These are phyloP conservation scores for Orientallactaga sibirica DNA, from an alignment of 2,797 vertebrate genomes.

Conservation along the genomic window DNA sequence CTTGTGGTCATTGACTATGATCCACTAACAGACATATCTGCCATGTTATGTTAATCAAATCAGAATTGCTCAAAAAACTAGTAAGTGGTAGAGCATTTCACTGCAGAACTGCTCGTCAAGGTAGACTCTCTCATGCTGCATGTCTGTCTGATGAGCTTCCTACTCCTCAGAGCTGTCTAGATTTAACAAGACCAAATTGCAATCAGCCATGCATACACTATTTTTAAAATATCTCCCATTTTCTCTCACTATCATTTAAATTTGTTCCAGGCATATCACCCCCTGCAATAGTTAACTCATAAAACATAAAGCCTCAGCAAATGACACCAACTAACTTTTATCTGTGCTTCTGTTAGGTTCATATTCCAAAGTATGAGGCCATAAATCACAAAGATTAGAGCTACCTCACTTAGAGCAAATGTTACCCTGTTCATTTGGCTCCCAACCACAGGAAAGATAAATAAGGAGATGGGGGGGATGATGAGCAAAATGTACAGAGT, in stretches of 20 bases:
- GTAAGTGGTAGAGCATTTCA: no score
- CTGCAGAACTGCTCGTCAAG: not conserved
- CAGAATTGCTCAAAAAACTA: not conserved
- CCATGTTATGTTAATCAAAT: constrained; percentile 3
- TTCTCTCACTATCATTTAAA: constrained; percentile 77
- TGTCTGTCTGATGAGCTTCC: not conserved
- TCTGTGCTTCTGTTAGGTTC: constrained; percentile 80
- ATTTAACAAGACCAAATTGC: constrained; percentile 42
- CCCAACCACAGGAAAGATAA: constrained; percentile 62
- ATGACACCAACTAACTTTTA: constrained; percentile 80
- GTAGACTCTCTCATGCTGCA: not conserved
- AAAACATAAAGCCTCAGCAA: constrained; percentile 79
- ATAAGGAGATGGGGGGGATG: constrained; percentile 53
- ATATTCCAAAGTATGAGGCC: constrained; percentile 78
- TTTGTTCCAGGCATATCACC: constrained; percentile 76
- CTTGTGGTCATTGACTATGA: not conserved
- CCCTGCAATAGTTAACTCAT: constrained; percentile 77
- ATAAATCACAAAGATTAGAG: constrained; percentile 83
- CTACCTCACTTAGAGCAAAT: constrained; percentile 79
- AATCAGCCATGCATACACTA: constrained; percentile 59
- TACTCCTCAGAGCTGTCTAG: constrained; percentile 26
- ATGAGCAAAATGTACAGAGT: constrained; percentile 70
- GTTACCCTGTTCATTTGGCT: constrained; percentile 77
- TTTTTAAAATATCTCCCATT: constrained; percentile 77
- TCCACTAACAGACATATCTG: not conserved